phyloP scores from a whole-genome alignment of 2,797 vertebrate genomes.

The Syncerus caffer region DNA sequence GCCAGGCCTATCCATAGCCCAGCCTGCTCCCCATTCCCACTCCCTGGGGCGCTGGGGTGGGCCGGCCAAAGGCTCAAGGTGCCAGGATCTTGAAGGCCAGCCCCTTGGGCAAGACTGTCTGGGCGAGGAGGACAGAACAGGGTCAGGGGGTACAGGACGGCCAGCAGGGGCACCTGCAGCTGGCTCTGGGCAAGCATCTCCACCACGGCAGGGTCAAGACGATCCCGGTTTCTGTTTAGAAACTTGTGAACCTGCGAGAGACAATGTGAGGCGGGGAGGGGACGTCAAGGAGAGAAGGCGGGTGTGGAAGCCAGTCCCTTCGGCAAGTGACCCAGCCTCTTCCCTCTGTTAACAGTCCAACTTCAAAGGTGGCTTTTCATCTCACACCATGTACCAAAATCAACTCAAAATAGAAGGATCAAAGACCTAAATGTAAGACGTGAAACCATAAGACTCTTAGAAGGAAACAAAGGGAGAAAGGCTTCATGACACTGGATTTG shows the following conservation, averaged over 20 bases:
- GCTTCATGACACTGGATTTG: background rate
- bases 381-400: background rate
- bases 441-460: background rate
- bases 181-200: constrained; percentile 91
- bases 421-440: background rate
- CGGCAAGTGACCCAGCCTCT: background rate
- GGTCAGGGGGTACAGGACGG: background rate
- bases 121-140: background rate
- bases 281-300: too few relatives aligned
- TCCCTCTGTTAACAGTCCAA: background rate
- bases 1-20: background rate
- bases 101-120: background rate
- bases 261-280: accelerated
- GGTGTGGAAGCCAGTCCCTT: background rate
- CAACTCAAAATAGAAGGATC: background rate
- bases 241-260: constrained; percentile 92
- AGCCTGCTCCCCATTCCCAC: background rate
- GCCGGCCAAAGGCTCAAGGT: background rate
- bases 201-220: constrained; percentile 86
- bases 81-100: background rate
- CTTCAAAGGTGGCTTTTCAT: background rate
- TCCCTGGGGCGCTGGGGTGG: background rate
- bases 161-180: constrained; percentile 83
- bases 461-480: background rate
- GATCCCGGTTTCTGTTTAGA: constrained; percentile 92